Evolutionary conservation across 1,140 invertebrate species (phyloP).

Genomic region (Mamestra configurata): DNA sequence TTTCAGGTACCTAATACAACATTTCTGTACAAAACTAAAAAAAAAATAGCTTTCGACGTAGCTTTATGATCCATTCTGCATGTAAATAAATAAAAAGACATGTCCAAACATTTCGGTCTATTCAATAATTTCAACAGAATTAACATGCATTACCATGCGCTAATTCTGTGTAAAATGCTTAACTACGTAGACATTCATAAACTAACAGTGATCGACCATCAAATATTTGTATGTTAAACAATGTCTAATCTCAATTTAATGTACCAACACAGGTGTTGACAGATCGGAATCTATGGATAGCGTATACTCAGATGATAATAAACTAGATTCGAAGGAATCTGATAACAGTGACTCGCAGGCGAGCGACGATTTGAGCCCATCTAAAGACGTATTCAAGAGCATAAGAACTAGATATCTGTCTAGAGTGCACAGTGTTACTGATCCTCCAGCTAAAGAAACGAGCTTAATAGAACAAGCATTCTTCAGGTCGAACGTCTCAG

Average conservation of each 20-base stretch:
- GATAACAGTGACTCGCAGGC: conserved; percentile 69
- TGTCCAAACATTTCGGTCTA: background rate
- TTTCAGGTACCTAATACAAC: background rate
- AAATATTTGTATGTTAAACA: conserved; percentile 44
- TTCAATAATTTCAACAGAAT: conserved; percentile 56
- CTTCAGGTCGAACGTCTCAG: conserved; percentile 65
- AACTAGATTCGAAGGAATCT: conserved; percentile 62
- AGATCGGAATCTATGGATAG: conserved; percentile 78
- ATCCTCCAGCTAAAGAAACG: conserved; percentile 64
- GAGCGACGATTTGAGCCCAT: conserved; percentile 66
- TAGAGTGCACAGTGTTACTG: conserved; percentile 79
- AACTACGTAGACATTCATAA: conserved; percentile 54
- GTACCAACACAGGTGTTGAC: conserved; percentile 83
- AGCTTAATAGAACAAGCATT: conserved; percentile 81
- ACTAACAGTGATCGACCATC: conserved; percentile 66
- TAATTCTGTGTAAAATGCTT: conserved; percentile 83
- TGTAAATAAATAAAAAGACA: conserved; percentile 24
- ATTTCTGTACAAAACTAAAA: background rate
- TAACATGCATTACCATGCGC: conserved; percentile 77
- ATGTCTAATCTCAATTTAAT: conserved; percentile 81
- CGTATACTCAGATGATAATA: conserved; percentile 73
- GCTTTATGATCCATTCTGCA: conserved; percentile 4
- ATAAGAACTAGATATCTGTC: conserved; percentile 81
- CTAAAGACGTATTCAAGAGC: conserved; percentile 80
- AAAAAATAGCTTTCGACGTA: too few species aligned